Base-by-base conservation (phyloP, 2,797 vertebrate species). In the Siniperca undulata region DNA sequence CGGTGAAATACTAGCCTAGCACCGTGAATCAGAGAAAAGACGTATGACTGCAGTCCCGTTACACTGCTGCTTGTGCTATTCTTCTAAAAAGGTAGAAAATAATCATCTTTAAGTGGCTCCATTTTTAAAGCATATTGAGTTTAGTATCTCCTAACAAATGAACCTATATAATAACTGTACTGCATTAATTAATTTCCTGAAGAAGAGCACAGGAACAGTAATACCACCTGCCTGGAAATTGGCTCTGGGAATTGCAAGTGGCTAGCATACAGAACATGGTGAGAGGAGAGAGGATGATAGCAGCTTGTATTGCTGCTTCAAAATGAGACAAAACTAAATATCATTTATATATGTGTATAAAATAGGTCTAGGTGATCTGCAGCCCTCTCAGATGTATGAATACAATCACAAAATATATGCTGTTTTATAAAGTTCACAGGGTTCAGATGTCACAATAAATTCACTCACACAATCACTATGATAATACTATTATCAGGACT, bases 1-100 rank as follows among this genome's bases (percentile, higher is more conserved):
- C 59, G 53, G 34, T 81, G 86, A 92, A 89, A 81, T 85, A 66
- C 84, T 56, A 90, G 71, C 74, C 78, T 11, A 27, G 68, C 71
- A 82, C 52, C 44, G 46, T 60, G 71, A 81, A 84, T 86, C 69
- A 86, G 81, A 86, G 61, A 55, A 76, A 61, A 59, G 30, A 82
- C 70, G 56, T 56, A 44, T 65, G 68, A 73, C 78, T 76, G 71
- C 70, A 59, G 71, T 70, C 40, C 27, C 34, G 55, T 75, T 66
- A 79, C 78, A 70, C 53, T 72, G 56, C 73, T 36, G 62, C 75
- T 74, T 82, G 62, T 70, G 61, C 73, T 27, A 62, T 59, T 82
- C 36, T 56, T 70, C 73, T 60, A 50, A 52, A 82, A 75, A 84
- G 48, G 70, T 46, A 12, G 17, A 74, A 74, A 70, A 89, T 73